Conservation (phyloP, 30 jellyfish, hydroid and myxozoan species). For the Aurelia coerulea region DNA sequence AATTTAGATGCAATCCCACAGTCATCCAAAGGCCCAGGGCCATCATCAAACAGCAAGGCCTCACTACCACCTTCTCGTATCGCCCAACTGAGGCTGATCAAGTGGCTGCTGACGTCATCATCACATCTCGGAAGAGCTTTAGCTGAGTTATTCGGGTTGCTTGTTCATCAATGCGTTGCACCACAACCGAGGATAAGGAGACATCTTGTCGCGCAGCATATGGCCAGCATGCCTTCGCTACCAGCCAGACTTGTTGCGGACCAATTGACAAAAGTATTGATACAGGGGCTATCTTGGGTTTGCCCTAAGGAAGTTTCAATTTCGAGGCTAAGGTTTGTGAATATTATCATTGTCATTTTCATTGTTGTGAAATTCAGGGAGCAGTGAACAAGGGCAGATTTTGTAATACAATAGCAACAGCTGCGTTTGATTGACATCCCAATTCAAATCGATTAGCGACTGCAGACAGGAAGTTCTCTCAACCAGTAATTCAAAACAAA, state of each 20-base stretch:
- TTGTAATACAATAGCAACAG: no score
- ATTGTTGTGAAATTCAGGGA: no score
- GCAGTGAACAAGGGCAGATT: no score
- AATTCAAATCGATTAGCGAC: no score
- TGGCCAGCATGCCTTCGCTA: constrained; percentile 75
- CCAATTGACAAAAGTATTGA: constrained; percentile 70
- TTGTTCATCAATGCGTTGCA: constrained; percentile 93
- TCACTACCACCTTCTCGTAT: constrained; percentile 71
- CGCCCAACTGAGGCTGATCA: constrained; percentile 84
- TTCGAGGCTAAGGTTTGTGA: constrained; percentile 73
- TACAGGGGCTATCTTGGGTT: constrained; percentile 84
- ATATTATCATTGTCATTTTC: no score
- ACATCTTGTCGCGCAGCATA: constrained; percentile 69
- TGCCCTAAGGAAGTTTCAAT: constrained; percentile 83
- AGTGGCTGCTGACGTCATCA: constrained; percentile 93
- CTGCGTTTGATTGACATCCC: no score
- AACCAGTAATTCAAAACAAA: no score
- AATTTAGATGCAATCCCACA: not conserved
- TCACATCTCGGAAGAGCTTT: constrained; percentile 96
- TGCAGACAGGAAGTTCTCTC: no score
- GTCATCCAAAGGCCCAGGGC: not conserved
- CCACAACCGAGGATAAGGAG: constrained; percentile 89
- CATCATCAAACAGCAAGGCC: constrained; percentile 44
- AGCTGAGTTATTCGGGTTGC: constrained; percentile 92
- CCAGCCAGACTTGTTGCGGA: constrained; percentile 88